Conservation (phyloP, 2,797 vertebrate genomes). For the Prionace glauca region DNA sequence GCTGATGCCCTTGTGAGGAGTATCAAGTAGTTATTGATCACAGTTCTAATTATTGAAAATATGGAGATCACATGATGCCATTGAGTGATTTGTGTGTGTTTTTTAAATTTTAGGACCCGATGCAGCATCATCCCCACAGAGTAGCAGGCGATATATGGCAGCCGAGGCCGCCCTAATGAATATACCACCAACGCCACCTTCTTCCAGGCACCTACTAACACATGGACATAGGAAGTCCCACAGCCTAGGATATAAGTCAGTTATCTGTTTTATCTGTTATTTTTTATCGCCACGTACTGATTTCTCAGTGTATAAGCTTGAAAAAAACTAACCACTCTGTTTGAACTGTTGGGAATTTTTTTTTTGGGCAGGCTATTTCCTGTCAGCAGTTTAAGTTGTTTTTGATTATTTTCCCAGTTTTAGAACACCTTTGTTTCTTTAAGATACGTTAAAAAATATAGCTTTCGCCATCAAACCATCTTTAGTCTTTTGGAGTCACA, state of each 20-base stretch:
- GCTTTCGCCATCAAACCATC: background rate
- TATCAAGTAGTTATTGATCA: background rate
- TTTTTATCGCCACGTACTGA: background rate
- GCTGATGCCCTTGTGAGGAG: background rate
- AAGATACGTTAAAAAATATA: background rate
- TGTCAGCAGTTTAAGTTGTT: background rate
- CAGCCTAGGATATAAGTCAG: constrained; percentile 96
- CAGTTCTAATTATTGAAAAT: background rate
- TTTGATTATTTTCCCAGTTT: background rate
- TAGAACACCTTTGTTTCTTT: background rate
- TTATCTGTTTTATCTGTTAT: constrained; percentile 38
- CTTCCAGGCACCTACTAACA: constrained; percentile 82
- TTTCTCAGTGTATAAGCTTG: background rate
- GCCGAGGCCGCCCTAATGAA: constrained; percentile 64
- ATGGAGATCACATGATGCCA: background rate
- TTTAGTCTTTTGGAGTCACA: background rate
- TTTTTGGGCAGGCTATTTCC: background rate
- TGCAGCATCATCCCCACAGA: constrained; percentile 78
- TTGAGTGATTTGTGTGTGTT: background rate
- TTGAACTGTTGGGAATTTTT: background rate
- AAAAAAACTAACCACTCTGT: background rate
- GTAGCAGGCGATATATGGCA: constrained; percentile 67
- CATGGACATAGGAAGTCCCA: constrained; percentile 96
- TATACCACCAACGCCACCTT: constrained; percentile 79
- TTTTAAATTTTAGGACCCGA: constrained; percentile 67